Evolutionary conservation across 2,888 invertebrate species (phyloP).

Genomic region (Rhorus exstirpatorius): DNA sequence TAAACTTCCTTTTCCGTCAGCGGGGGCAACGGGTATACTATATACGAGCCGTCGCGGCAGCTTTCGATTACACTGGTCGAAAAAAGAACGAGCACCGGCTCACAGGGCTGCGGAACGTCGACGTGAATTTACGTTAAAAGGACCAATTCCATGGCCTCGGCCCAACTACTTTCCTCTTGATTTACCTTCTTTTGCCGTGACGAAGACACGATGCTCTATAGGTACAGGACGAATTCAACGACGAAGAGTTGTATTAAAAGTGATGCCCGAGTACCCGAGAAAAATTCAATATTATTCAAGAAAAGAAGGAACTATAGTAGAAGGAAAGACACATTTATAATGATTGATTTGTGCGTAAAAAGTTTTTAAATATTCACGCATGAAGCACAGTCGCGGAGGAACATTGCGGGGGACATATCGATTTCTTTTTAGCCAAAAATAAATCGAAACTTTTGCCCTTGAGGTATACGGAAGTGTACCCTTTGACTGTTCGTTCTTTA

Average conservation of each 20-base stretch:
- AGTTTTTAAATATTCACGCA: no score
- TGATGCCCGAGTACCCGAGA: slow-evolving; percentile 9
- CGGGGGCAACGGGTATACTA: slow-evolving; percentile 11
- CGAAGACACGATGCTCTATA: slow-evolving; percentile 4
- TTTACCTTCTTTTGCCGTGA: slow-evolving; percentile 38
- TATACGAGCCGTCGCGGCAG: slow-evolving; percentile 23
- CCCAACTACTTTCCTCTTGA: slow-evolving; percentile 26
- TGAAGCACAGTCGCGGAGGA: no score
- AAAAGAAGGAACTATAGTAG: neutral
- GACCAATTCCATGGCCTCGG: slow-evolving; percentile 19
- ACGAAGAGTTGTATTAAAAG: slow-evolving; percentile 30
- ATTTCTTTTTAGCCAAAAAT: no score
- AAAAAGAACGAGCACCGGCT: slow-evolving; percentile 27
- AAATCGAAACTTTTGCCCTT: no score
- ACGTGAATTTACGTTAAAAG: slow-evolving; percentile 56
- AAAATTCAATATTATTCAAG: slow-evolving; percentile 27
- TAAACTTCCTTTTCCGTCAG: slow-evolving; percentile 72
- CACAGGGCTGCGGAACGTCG: slow-evolving; percentile 27
- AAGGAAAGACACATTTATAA: slow-evolving; percentile 24
- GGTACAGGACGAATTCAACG: neutral
- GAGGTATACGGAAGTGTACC: no score
- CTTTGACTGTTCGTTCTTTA: no score
- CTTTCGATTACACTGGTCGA: slow-evolving; percentile 55
- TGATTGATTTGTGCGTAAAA: slow-evolving; percentile 14
- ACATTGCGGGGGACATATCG: no score